Conservation (phyloP, 2,888 invertebrate genomes). For the Ophioninae sp. region DNA sequence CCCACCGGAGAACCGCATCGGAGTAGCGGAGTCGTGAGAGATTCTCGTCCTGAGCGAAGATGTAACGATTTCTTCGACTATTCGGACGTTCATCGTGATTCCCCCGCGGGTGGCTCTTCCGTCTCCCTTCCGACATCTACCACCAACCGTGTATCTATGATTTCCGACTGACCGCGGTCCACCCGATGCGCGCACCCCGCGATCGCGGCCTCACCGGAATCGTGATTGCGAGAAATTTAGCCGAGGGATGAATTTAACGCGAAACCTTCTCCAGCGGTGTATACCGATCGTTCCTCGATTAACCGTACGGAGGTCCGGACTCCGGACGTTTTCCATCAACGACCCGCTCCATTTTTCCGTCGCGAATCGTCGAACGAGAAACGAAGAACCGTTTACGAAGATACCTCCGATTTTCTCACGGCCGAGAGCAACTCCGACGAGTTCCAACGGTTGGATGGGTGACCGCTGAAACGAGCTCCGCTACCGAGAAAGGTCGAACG, state of each 20-base stretch:
- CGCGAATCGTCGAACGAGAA: too few relatives aligned
- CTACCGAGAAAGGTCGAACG: too few relatives aligned
- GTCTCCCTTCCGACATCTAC: background rate
- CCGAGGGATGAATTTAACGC: slow-evolving; percentile 36
- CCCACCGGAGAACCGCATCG: slow-evolving; percentile 26
- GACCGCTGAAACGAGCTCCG: too few relatives aligned
- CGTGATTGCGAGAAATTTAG: slow-evolving; percentile 59
- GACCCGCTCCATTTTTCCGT: too few relatives aligned
- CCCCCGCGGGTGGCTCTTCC: slow-evolving; percentile 50
- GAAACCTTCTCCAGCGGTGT: background rate
- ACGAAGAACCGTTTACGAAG: too few relatives aligned
- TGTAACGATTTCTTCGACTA: slow-evolving; percentile 58
- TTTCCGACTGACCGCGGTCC: slow-evolving; percentile 56
- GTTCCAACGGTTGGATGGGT: too few relatives aligned
- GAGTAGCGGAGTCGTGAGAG: slow-evolving; percentile 62
- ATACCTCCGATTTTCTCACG: too few relatives aligned
- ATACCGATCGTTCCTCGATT: background rate
- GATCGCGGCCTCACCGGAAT: slow-evolving; percentile 33
- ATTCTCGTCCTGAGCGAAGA: slow-evolving; percentile 50
- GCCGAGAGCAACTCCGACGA: too few relatives aligned
- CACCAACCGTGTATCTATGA: slow-evolving; percentile 8
- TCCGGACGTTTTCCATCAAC: too few relatives aligned
- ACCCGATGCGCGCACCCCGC: background rate
- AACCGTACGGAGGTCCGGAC: background rate
- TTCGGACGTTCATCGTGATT: slow-evolving; percentile 63